Evolutionary conservation across 1,140 invertebrate genomes (phyloP), one percentile per base, ranked within the genome.

Genomic region (Sarcophaga peregrina): DNA sequence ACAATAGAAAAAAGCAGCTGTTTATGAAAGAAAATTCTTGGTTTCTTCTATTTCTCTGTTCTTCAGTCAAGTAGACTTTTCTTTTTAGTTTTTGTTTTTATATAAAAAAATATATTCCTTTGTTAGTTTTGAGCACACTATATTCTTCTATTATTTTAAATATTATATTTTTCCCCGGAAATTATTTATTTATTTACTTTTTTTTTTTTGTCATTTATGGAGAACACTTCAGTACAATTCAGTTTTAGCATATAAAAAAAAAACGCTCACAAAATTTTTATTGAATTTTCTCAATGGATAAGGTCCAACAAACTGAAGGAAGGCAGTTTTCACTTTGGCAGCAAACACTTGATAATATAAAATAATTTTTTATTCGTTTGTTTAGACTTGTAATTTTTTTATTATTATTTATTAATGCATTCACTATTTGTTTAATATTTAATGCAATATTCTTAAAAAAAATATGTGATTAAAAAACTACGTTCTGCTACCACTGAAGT

Each of bases 211-310:
- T 58, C 3, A 17, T 68, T 20, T 20, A 25, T 20, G 20, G 20
- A 7, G 62, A 68, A 20, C 62, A 68, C 62, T 68, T 7, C 8
- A 9, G n/a, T 25, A 20, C 7, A 68, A 68, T 20, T 68, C 20
- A 20, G 17, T 58, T 58, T 58, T 68, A 20, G n/a, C n/a, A 68
- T 25, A 68, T 68, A 37, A 37, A 37, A 37, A 37, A 37, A 37
- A 37, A 37, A 37, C 25, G 25, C 25, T 37, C 25, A 37, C 25
- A 2, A 37, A 37, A 37, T 37, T 37, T 37, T 37, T 37, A 68
- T 68, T 68, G 62, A 68, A 68, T 68, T 68, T 68, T 68, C 62
- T 68, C 62, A 68, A 68, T 58, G 54, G 54, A 13, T 37, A 37
- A 37, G 25, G 25, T 37, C n/a, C 54, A n/a, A 20, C 62, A 17